phyloP scores from a whole-genome alignment of 2,797 vertebrate genomes.

The Taeniopygia guttata region DNA sequence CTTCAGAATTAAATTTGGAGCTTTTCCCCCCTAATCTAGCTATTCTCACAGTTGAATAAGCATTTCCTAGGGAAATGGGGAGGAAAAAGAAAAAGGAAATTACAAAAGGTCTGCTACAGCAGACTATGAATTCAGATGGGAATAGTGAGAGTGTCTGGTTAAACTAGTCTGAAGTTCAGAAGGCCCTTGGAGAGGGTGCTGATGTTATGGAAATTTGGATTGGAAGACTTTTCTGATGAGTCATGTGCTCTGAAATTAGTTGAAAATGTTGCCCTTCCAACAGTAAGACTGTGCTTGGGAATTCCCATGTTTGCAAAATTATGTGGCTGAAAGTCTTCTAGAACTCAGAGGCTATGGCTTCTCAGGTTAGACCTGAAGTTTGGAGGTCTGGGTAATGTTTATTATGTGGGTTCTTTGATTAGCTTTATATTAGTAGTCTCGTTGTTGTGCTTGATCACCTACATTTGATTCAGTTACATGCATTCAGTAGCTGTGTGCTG shows the following conservation, averaged over 20 bases:
- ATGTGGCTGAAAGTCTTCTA: neutral
- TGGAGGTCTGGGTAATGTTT: neutral
- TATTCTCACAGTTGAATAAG: neutral
- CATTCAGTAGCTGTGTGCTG: neutral
- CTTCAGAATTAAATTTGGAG: neutral
- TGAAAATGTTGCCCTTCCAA: neutral
- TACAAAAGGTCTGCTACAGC: neutral
- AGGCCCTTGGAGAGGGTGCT: neutral
- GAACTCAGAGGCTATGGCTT: neutral
- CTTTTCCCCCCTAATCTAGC: neutral
- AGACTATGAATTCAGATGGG: neutral
- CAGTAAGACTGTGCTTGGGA: neutral
- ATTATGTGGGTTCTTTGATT: neutral
- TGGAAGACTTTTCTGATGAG: neutral
- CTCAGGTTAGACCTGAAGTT: neutral
- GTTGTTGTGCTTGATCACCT: neutral
- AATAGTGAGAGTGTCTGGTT: neutral
- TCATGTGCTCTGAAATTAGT: conserved; percentile 5
- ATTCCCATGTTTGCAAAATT: neutral
- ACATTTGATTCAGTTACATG: neutral
- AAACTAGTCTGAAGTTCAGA: neutral
- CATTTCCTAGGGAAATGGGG: neutral
- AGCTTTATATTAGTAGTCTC: neutral
- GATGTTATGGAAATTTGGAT: neutral
- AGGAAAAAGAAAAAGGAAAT: neutral